Conservation (phyloP, 2,888 invertebrate species). For the Amphimallon solstitiale region DNA sequence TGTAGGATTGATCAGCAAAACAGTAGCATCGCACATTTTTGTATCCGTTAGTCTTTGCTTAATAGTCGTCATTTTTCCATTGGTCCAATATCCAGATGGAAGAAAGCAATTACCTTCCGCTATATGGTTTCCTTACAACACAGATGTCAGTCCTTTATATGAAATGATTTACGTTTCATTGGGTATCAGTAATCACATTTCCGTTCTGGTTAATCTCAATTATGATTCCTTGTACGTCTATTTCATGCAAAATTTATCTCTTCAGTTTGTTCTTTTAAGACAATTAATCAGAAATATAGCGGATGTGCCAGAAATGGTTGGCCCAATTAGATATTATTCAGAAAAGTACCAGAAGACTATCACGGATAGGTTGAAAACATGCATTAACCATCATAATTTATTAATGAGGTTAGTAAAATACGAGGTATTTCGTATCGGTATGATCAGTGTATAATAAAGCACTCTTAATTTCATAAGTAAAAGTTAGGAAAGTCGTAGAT, state of each 20-base stretch:
- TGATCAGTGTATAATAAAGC: no score
- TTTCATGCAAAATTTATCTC: conserved; percentile 37
- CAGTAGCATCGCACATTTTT: background rate
- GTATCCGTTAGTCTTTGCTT: background rate
- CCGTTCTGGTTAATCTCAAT: conserved; percentile 19
- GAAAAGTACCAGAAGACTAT: conserved; percentile 34
- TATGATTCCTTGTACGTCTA: conserved; percentile 37
- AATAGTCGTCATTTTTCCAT: conserved; percentile 28
- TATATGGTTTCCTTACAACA: conserved; percentile 40
- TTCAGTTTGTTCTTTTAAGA: conserved; percentile 36
- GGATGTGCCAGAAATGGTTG: conserved; percentile 11
- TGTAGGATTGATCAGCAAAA: conserved; percentile 10
- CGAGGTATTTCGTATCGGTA: no score
- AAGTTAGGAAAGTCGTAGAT: no score
- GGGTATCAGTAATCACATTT: conserved; percentile 24
- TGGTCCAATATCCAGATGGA: conserved; percentile 36
- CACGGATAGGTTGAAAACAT: conserved; percentile 23
- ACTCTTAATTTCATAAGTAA: no score
- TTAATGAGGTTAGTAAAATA: conserved; percentile 38
- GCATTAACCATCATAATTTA: conserved; percentile 36
- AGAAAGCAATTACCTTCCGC: conserved; percentile 33
- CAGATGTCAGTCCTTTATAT: conserved; percentile 25
- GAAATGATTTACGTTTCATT: conserved; percentile 28
- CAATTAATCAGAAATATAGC: conserved; percentile 25
- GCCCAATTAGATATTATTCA: conserved; percentile 4